A percentile compares a stretch with the other conserved stretches of the same genome.
phyloP scores from a whole-genome alignment of 2,113 vertebrate genomes.

The Eolophus roseicapilla region DNA sequence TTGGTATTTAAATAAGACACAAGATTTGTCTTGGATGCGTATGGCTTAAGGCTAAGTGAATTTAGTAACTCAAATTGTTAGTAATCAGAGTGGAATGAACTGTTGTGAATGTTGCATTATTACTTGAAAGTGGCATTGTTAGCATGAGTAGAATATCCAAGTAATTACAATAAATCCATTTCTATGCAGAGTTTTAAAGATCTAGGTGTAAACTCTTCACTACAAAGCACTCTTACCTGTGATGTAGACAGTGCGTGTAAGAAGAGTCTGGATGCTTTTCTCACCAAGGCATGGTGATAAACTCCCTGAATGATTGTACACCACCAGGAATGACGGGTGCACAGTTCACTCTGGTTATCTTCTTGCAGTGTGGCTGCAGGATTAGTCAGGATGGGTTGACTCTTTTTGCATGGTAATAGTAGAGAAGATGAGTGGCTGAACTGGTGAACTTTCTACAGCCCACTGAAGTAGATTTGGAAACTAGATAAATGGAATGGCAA shows the following conservation, averaged over 20 bases:
- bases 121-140: slow-evolving; percentile 39
- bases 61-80: slow-evolving; percentile 40
- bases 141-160: not conserved
- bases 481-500: not conserved
- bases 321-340: not conserved
- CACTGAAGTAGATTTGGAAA: not conserved
- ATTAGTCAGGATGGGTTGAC: not conserved
- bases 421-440: not conserved
- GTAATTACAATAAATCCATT: not conserved
- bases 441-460: not conserved
- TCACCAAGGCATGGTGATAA: not conserved
- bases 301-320: not conserved
- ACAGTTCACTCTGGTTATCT: not conserved
- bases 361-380: not conserved
- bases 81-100: slow-evolving; percentile 36
- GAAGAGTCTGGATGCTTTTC: not conserved
- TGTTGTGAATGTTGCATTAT: slow-evolving; percentile 23
- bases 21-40: slow-evolving; percentile 5
- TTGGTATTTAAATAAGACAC: slow-evolving; percentile 32
- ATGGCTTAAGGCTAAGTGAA: slow-evolving; percentile 10
- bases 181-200: slow-evolving; percentile 15
- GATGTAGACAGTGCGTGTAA: not conserved
- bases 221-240: not conserved
- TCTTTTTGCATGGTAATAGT: not conserved
- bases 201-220: not conserved